Evolutionary conservation across 2,888 invertebrate species (phyloP).

Genomic region (Salticus scenicus): DNA sequence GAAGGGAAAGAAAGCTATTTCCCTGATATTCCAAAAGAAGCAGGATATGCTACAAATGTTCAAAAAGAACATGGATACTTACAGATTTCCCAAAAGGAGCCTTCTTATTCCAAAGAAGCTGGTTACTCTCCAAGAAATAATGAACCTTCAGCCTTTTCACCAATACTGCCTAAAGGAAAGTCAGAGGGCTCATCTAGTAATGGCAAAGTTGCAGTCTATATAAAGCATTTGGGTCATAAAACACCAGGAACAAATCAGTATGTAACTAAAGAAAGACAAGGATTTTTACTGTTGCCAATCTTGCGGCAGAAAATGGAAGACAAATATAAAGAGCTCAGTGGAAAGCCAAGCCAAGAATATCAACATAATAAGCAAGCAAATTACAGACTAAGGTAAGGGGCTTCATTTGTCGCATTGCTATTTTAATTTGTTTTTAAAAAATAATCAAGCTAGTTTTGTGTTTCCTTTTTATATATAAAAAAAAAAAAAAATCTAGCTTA

Average conservation of each 20-base stretch:
- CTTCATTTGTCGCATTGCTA: too few species aligned
- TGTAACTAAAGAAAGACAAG: conserved; percentile 37
- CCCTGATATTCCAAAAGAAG: conserved; percentile 34
- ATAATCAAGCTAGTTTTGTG: too few species aligned
- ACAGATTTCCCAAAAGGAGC: background rate
- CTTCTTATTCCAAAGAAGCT: background rate
- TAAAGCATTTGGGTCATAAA: conserved; percentile 53
- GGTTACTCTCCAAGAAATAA: conserved; percentile 3
- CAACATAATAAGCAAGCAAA: background rate
- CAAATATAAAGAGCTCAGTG: conserved; percentile 6
- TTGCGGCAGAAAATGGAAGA: conserved; percentile 27
- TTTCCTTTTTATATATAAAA: too few species aligned
- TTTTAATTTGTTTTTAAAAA: background rate
- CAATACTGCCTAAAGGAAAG: background rate
- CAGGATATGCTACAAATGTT: conserved; percentile 29
- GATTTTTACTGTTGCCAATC: conserved; percentile 46
- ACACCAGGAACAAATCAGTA: background rate
- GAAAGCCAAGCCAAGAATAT: background rate
- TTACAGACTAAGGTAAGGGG: background rate
- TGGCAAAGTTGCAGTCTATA: conserved; percentile 40
- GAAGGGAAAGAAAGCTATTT: conserved; percentile 21
- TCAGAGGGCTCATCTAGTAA: background rate
- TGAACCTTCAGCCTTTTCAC: background rate
- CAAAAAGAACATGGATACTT: conserved; percentile 31
- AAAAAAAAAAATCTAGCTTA: too few species aligned